phyloP scores from a whole-genome alignment of 2,113 vertebrate genomes.

The Mesembrinibis cayennensis region DNA sequence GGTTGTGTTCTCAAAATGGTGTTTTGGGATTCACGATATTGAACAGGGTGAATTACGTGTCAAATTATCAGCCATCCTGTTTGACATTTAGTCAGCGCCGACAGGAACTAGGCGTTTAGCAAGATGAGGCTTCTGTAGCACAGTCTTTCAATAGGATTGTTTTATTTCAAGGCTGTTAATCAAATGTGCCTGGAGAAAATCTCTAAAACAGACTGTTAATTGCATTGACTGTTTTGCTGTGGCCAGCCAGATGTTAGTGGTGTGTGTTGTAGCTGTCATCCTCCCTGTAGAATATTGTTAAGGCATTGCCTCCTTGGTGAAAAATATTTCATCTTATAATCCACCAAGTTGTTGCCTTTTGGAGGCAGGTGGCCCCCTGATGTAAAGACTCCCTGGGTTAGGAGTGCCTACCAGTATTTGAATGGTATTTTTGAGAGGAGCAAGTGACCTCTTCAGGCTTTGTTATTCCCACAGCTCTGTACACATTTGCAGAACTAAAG shows the following conservation, averaged over 20 bases:
- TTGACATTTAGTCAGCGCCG: neutral
- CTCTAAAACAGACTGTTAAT: neutral
- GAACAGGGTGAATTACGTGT: neutral
- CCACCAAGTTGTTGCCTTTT: neutral
- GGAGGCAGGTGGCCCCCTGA: neutral
- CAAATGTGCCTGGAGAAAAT: neutral
- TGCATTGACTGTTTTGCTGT: neutral
- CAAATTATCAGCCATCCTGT: neutral
- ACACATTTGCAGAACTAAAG: rapidly evolving
- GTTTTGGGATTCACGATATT: neutral
- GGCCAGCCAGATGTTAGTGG: neutral
- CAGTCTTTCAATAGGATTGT: neutral
- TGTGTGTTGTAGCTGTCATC: neutral
- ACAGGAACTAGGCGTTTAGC: neutral
- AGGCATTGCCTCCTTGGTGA: neutral
- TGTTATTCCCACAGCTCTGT: neutral
- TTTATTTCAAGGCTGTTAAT: neutral
- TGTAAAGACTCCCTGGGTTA: neutral
- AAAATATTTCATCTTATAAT: neutral
- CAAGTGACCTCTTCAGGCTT: neutral
- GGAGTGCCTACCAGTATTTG: neutral
- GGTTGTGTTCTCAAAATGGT: neutral
- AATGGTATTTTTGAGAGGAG: neutral
- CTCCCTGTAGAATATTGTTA: neutral
- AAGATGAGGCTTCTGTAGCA: neutral